phyloP scores from a whole-genome alignment of 2,888 invertebrate species.

The Cylloceria caligata region DNA sequence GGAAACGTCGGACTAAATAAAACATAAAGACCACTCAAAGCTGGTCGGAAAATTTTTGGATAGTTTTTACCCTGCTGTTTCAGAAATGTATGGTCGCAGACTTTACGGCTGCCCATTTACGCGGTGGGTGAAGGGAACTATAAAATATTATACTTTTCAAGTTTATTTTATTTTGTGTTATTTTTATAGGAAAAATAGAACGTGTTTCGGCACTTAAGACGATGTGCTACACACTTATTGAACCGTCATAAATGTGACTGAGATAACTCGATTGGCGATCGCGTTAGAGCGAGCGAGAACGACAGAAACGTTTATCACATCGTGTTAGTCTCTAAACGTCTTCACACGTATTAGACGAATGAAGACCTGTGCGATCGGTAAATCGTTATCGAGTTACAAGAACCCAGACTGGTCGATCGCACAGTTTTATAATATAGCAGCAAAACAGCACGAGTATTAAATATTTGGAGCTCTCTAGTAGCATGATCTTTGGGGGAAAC shows the following conservation, averaged over 20 bases:
- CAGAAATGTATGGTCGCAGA: not conserved
- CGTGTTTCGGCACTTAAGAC: too few relatives aligned
- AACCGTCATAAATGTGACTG: too few relatives aligned
- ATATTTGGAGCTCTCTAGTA: too few relatives aligned
- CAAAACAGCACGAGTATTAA: too few relatives aligned
- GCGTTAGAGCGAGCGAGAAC: too few relatives aligned
- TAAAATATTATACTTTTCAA: constrained; percentile 1
- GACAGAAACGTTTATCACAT: too few relatives aligned
- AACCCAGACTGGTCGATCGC: too few relatives aligned
- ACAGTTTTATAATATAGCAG: too few relatives aligned
- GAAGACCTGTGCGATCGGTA: not conserved
- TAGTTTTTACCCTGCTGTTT: not conserved
- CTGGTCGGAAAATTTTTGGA: not conserved
- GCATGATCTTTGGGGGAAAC: too few relatives aligned
- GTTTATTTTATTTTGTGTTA: not conserved
- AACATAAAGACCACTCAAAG: not conserved
- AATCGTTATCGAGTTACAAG: not conserved
- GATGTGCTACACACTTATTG: too few relatives aligned
- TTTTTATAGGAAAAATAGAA: constrained; percentile 8
- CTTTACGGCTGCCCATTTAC: constrained; percentile 4
- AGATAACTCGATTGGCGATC: too few relatives aligned
- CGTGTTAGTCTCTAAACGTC: constrained; percentile 4
- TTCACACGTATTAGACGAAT: not conserved
- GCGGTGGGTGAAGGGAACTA: not conserved
- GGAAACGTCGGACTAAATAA: not conserved